Evolutionary conservation across 1,140 invertebrate genomes (phyloP), one percentile per base, ranked within the genome.

Genomic region (Mercenaria mercenaria): DNA sequence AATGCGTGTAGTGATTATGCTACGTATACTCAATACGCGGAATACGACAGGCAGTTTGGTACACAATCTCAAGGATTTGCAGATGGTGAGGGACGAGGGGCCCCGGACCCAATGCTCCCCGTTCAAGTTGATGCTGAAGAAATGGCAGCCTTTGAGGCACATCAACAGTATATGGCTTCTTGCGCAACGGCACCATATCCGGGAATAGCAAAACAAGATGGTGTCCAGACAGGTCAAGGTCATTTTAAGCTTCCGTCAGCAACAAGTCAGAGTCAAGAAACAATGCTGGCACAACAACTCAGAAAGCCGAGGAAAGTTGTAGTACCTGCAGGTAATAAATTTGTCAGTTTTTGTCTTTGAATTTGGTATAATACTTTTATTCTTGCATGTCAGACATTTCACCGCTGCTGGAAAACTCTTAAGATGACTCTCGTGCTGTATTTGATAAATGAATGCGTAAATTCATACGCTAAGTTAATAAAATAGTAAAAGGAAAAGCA

Each of bases 261-360:
- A 41, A 26, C 23, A 3, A 39, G n/a, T 43, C n/a, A 34, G 10
- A 81, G 37, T 13, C 56, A 64, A 52, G 61, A 69, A 23, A 50
- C 82, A 26, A 50, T 72, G 20, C 29, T 37, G 32, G 41, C 85
- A 23, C 72, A 52, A 13, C 39, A 72, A 18, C 43, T 23, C 0
- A 74, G 56, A 39, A 87, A 64, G 29, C 74, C 74, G 18, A 87
- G 79, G 74, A 79, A 79, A 79, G 72, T 77, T 20, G 72, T 76
- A 6, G 85, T 87, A 1, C 85, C 85, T 56, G 72, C 85, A 77
- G 76, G 85, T 87, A 87, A 76, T 41, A 23, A 56, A 18, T 43
- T 52, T 26, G 15, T 23, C 6, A 8, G 8, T 39, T 74, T 34
- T 67, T 29, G n/a, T 29, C 29, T n/a, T n/a, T n/a, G n/a, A n/a